These are phyloP conservation scores for Helarctos malayanus DNA, from an alignment of 2,797 vertebrate species.

Conservation along the genomic window DNA sequence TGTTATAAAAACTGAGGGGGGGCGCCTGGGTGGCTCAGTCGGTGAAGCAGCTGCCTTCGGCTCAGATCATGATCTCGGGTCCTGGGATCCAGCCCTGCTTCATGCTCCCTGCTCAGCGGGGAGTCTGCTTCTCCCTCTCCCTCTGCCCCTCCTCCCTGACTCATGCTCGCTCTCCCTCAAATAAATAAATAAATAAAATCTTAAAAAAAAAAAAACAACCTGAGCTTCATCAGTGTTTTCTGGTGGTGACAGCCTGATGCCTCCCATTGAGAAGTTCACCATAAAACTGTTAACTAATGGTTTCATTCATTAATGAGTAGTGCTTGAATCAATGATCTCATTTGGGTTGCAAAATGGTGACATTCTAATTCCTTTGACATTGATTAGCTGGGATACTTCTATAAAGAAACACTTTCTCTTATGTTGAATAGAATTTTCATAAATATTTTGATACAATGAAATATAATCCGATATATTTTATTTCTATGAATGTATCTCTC, in stretches of 20 bases:
- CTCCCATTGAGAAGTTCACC: not conserved
- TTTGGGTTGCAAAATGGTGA: not conserved
- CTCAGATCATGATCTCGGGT: not conserved
- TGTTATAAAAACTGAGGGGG: not conserved
- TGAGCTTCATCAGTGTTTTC: not conserved
- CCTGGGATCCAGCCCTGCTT: not conserved
- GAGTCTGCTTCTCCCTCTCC: not conserved
- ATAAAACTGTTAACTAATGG: not conserved
- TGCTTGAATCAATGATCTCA: not conserved
- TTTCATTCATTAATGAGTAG: not conserved
- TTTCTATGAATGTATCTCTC: slow-evolving; percentile 11
- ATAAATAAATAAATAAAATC: not conserved
- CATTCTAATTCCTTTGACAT: slow-evolving; percentile 35
- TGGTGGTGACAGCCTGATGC: not conserved
- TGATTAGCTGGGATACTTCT: not conserved
- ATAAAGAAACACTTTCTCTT: slow-evolving; percentile 6
- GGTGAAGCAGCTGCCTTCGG: no score
- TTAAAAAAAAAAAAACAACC: not conserved
- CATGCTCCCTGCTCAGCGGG: not conserved
- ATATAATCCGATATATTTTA: slow-evolving; percentile 7
- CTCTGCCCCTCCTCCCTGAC: no score
- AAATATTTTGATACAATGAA: slow-evolving; percentile 32
- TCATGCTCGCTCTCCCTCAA: not conserved
- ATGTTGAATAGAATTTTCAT: not conserved
- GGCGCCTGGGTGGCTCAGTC: not conserved